Percentiles rank a stretch among this genome's conserved stretches.
Conservation (phyloP, 2,888 invertebrate genomes). For the Philereme transversata region DNA sequence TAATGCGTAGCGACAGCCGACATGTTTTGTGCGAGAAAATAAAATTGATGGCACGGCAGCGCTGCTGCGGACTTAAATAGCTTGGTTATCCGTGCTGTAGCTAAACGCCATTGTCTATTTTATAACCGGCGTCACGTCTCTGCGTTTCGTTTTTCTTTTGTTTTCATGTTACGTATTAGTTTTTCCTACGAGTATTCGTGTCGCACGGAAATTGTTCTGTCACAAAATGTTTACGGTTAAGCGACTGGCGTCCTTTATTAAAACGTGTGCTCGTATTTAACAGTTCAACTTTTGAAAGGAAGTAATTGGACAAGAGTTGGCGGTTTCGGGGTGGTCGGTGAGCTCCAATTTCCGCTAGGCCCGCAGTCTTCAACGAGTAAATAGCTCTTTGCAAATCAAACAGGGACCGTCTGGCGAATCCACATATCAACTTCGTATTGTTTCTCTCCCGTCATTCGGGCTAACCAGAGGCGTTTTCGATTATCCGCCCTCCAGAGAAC, state of each 20-base stretch:
- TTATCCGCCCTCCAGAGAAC: conserved; percentile 79
- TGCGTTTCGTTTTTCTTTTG: conserved; percentile 59
- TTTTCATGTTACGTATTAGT: conserved; percentile 73
- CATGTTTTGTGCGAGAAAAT: conserved; percentile 84
- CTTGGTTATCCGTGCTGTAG: conserved; percentile 71
- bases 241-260: conserved; percentile 55
- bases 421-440: conserved; percentile 83
- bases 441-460: conserved; percentile 77
- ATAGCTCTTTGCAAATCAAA: conserved; percentile 83
- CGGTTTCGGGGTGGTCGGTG: conserved; percentile 58
- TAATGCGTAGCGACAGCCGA: conserved; percentile 82
- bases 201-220: conserved; percentile 68
- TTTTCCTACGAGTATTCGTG: conserved; percentile 67
- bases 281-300: conserved; percentile 57
- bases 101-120: conserved; percentile 82
- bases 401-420: conserved; percentile 76
- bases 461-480: conserved; percentile 83
- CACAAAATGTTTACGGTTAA: conserved; percentile 58
- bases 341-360: conserved; percentile 75
- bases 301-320: conserved; percentile 78
- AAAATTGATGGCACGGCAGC: conserved; percentile 79
- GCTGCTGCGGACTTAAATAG: conserved; percentile 79
- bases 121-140: conserved; percentile 72
- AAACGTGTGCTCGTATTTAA: conserved; percentile 62
- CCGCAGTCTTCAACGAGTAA: conserved; percentile 75